phyloP scores from a whole-genome alignment of 2,888 invertebrate species.

The Drosophila aldrichi region DNA sequence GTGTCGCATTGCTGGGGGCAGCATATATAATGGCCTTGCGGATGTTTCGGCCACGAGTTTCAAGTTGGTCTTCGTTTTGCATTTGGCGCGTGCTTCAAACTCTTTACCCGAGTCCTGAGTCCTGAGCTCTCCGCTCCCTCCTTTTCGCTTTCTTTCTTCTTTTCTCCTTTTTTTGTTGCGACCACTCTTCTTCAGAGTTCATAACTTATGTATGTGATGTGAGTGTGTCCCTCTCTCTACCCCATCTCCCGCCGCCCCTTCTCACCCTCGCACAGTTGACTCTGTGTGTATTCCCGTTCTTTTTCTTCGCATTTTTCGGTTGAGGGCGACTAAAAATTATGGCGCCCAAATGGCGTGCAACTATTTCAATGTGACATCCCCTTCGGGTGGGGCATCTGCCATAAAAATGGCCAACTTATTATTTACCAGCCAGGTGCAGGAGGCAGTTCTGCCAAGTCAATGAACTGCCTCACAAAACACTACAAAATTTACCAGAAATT shows the following conservation, averaged over 20 bases:
- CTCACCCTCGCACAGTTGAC: not conserved
- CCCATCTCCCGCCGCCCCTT: not conserved
- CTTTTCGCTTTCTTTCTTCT: slow-evolving; percentile 5
- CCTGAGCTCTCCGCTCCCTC: not conserved
- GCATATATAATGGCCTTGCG: slow-evolving; percentile 37
- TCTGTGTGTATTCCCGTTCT: not conserved
- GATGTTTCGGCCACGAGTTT: slow-evolving; percentile 21
- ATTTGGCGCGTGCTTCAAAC: slow-evolving; percentile 55
- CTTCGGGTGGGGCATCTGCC: slow-evolving; percentile 32
- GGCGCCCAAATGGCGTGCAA: slow-evolving; percentile 57
- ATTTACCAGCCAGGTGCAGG: slow-evolving; percentile 52
- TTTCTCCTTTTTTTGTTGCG: slow-evolving; percentile 13
- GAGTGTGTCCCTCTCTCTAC: slow-evolving; percentile 1
- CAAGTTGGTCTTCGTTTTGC: slow-evolving; percentile 25
- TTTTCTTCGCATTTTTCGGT: not conserved
- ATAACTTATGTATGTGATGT: slow-evolving; percentile 59
- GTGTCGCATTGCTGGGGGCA: slow-evolving; percentile 39
- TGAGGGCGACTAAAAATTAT: slow-evolving; percentile 43
- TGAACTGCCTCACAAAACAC: slow-evolving; percentile 19
- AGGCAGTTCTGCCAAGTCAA: slow-evolving; percentile 16
- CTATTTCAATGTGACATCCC: slow-evolving; percentile 48
- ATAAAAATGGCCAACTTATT: slow-evolving; percentile 59
- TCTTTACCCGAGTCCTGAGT: slow-evolving; percentile 15
- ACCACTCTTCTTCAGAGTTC: slow-evolving; percentile 35
- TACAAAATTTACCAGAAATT: not conserved